These are phyloP conservation scores for Corythoichthys intestinalis DNA, from an alignment of 2,113 vertebrate species.

Conservation along the genomic window DNA sequence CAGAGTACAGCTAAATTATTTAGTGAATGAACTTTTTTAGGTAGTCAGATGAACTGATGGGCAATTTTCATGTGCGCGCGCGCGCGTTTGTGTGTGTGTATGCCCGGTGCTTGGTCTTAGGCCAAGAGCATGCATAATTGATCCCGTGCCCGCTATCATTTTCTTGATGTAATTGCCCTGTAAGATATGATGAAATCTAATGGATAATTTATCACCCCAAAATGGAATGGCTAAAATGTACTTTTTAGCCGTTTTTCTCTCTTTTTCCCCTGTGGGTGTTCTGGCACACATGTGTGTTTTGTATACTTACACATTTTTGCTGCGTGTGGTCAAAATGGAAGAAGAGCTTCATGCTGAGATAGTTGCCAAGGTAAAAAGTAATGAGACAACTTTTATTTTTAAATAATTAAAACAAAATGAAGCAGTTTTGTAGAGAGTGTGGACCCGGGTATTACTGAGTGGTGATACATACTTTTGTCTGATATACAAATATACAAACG, in stretches of 20 bases:
- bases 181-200: slow-evolving; percentile 99
- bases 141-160: slow-evolving; percentile 95
- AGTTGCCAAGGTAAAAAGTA: too few species aligned
- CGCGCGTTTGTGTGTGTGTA: slow-evolving; percentile 25
- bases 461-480: not conserved
- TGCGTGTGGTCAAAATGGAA: slow-evolving; percentile 20
- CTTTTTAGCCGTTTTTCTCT: slow-evolving; percentile 35
- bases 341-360: not conserved
- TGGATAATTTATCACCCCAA: slow-evolving; percentile 92
- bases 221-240: slow-evolving; percentile 74
- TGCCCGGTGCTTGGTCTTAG: slow-evolving; percentile 90
- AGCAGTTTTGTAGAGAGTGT: not conserved
- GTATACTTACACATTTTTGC: slow-evolving; percentile 2
- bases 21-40: slow-evolving; percentile 99
- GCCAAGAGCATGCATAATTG: slow-evolving; percentile 99
- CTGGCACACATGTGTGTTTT: slow-evolving; percentile 2
- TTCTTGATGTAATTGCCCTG: slow-evolving; percentile 99
- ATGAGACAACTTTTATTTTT: not conserved
- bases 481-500: too few species aligned
- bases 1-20: slow-evolving; percentile 99
- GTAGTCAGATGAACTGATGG: slow-evolving; percentile 99
- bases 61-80: slow-evolving; percentile 76
- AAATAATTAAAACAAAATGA: not conserved
- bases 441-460: not conserved
- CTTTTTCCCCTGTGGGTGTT: slow-evolving; percentile 18